These are phyloP conservation scores for Ricordea florida DNA, from an alignment of 92 coral and sea anemone species.

Conservation along the genomic window DNA sequence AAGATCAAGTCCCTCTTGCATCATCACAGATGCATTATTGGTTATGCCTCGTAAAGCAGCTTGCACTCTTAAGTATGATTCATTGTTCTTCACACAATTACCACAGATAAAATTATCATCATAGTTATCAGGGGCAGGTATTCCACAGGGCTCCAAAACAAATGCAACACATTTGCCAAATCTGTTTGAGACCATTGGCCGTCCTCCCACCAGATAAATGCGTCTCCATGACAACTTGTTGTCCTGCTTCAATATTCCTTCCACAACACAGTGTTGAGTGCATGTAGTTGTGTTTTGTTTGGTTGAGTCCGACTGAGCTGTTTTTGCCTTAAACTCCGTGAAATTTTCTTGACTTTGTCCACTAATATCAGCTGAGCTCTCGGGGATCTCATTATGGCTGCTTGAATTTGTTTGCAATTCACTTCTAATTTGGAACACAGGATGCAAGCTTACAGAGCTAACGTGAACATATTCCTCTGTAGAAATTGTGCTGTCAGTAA, in stretches of 20 bases:
- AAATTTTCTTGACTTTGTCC: neutral
- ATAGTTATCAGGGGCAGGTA: constrained; percentile 59
- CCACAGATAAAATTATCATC: constrained; percentile 91
- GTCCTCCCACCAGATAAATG: constrained; percentile 78
- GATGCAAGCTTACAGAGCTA: neutral
- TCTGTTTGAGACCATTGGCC: constrained; percentile 82
- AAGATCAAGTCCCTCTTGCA: neutral
- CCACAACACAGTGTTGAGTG: constrained; percentile 88
- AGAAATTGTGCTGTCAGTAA: constrained; percentile 9
- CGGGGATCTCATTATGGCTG: neutral
- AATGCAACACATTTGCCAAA: constrained; percentile 82
- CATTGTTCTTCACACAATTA: constrained; percentile 75
- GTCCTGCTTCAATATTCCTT: constrained; percentile 80
- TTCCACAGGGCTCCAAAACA: constrained; percentile 64
- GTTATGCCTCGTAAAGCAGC: neutral
- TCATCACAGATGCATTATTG: neutral
- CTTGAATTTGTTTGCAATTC: neutral
- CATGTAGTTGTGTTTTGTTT: neutral
- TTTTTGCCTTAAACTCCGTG: neutral
- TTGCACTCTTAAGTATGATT: constrained; percentile 22
- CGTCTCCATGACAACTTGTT: constrained; percentile 65
- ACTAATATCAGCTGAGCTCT: neutral
- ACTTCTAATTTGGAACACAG: neutral
- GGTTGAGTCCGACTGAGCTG: neutral
- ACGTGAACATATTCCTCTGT: constrained; percentile 27